Evolutionary conservation across 2,797 vertebrate genomes (phyloP).

Genomic region (Nannoperca obscura): DNA sequence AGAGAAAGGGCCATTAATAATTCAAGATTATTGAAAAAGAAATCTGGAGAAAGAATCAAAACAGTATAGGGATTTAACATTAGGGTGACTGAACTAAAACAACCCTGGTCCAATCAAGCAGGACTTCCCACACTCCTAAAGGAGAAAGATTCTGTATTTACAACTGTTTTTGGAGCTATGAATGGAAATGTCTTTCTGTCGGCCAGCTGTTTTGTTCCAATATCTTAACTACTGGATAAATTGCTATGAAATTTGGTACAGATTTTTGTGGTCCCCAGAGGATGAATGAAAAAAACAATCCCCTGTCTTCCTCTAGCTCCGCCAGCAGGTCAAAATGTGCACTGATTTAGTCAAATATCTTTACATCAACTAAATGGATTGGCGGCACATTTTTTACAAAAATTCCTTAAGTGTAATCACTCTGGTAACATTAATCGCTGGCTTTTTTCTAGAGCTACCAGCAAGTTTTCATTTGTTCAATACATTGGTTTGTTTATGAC

Average conservation of each 20-base stretch:
- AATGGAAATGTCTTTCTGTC: background rate
- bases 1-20: constrained; percentile 57
- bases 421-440: background rate
- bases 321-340: background rate
- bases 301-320: background rate
- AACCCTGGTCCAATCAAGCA: constrained; percentile 20
- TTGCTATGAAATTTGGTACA: background rate
- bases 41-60: constrained; percentile 53
- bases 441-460: background rate
- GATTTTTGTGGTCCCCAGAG: background rate
- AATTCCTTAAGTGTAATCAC: too few relatives aligned
- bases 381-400: too few relatives aligned
- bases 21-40: constrained; percentile 59
- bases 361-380: background rate
- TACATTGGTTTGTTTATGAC: background rate
- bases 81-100: constrained; percentile 13
- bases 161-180: background rate
- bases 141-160: constrained; percentile 10
- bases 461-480: background rate
- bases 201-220: background rate
- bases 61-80: constrained; percentile 23
- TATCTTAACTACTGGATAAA: background rate
- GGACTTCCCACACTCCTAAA: constrained; percentile 8
- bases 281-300: background rate
- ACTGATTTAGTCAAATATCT: background rate